phyloP scores from a whole-genome alignment of 2,888 invertebrate species.

The Cetonia aurata region DNA sequence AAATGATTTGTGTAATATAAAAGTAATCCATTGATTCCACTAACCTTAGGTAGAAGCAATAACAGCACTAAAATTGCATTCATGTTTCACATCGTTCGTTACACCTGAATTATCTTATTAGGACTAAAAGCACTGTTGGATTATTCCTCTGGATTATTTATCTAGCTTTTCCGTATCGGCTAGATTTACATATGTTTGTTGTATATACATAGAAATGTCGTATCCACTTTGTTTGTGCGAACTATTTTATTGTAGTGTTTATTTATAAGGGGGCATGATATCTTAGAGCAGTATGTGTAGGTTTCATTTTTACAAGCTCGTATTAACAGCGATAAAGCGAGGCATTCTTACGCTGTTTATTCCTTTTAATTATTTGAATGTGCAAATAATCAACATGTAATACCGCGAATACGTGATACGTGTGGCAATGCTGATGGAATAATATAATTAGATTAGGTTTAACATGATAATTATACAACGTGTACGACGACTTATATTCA shows the following conservation, averaged over 20 bases:
- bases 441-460: too few relatives aligned
- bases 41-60: neutral
- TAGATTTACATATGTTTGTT: constrained; percentile 2
- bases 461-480: too few relatives aligned
- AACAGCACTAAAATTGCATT: neutral
- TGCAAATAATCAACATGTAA: too few relatives aligned
- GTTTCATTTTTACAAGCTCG: too few relatives aligned
- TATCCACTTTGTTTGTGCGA: constrained; percentile 7
- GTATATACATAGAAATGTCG: neutral
- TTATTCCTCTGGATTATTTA: constrained; percentile 9
- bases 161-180: neutral
- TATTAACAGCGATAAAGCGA: too few relatives aligned
- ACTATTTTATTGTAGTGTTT: neutral
- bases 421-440: too few relatives aligned
- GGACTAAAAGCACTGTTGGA: constrained; percentile 10
- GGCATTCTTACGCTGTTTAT: too few relatives aligned
- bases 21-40: neutral
- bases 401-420: too few relatives aligned
- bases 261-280: constrained; percentile 20
- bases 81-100: constrained; percentile 22
- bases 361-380: too few relatives aligned
- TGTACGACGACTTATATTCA: too few relatives aligned
- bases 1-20: neutral
- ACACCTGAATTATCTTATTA: constrained; percentile 1
- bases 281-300: neutral